A percentile compares a stretch with the other conserved stretches of the same genome.
These are phyloP conservation scores for Popillia japonica DNA, from an alignment of 1,140 invertebrate genomes.

Conservation along the genomic window DNA sequence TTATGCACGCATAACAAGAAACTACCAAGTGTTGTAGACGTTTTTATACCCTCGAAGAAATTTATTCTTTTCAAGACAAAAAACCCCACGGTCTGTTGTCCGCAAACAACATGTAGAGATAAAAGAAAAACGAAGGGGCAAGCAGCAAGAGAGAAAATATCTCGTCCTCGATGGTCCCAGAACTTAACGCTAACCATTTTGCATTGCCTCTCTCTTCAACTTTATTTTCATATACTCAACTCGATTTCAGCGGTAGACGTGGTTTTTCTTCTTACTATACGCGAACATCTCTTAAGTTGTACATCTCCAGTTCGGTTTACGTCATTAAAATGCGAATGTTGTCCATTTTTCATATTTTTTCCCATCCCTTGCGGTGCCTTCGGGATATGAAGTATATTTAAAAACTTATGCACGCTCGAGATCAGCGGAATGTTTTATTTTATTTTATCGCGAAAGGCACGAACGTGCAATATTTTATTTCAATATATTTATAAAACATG, in stretches of 20 bases:
- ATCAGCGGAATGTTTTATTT: constrained; percentile 46
- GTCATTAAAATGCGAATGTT: constrained; percentile 52
- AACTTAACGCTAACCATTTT: constrained; percentile 43
- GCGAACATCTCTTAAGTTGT: constrained; percentile 39
- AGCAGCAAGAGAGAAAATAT: not conserved
- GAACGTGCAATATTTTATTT: constrained; percentile 28
- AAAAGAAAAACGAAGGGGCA: constrained; percentile 25
- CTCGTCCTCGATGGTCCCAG: constrained; percentile 46
- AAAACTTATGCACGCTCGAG: constrained; percentile 46
- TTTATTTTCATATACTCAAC: constrained; percentile 39
- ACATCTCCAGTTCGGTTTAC: constrained; percentile 45
- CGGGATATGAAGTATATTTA: constrained; percentile 43
- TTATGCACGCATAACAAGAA: no score
- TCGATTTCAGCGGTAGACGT: constrained; percentile 25
- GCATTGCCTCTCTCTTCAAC: constrained; percentile 46
- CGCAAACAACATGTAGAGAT: constrained; percentile 17
- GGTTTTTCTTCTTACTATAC: constrained; percentile 37
- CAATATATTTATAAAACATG: constrained; percentile 17
- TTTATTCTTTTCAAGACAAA: constrained; percentile 42
- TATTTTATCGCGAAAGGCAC: constrained; percentile 23
- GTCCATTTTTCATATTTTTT: constrained; percentile 51
- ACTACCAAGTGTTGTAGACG: no score
- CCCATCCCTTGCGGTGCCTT: not conserved
- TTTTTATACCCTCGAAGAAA: not conserved
- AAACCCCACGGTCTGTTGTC: constrained; percentile 32